A percentile compares a stretch with the other conserved stretches of the same genome.
phyloP scores from a whole-genome alignment of 1,140 invertebrate genomes.

The Helicoverpa zea region DNA sequence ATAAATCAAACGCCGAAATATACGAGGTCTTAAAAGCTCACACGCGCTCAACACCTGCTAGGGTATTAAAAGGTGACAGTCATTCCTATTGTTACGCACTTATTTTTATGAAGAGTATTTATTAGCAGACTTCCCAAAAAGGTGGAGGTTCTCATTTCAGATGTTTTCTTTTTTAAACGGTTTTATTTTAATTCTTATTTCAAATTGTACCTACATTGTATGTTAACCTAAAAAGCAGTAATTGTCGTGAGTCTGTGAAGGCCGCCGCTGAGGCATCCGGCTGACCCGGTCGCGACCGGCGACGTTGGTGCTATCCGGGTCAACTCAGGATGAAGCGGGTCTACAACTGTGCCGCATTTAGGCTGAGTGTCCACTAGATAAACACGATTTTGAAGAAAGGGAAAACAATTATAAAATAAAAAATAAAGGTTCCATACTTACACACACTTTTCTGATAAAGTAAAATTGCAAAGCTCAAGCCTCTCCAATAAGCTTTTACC shows the following conservation, averaged over 20 bases:
- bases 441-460: background rate
- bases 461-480: background rate
- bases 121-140: background rate
- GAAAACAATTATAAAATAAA: background rate
- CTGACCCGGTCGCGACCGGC: constrained; percentile 81
- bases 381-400: background rate
- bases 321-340: constrained; percentile 60
- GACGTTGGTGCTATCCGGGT: constrained; percentile 85
- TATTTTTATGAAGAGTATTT: no score
- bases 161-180: no score
- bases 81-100: no score
- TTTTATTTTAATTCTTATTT: background rate
- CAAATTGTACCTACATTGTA: background rate
- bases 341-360: constrained; percentile 45
- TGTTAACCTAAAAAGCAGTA: constrained; percentile 56
- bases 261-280: constrained; percentile 64
- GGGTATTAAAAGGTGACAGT: background rate
- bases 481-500: background rate
- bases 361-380: constrained; percentile 46
- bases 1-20: background rate
- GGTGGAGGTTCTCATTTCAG: no score
- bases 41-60: background rate
- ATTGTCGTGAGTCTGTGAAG: constrained; percentile 63
- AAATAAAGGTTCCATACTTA: background rate
- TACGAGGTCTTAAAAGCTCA: constrained; percentile 2